Base-by-base conservation (phyloP, 2,797 vertebrate genomes). In the Rhinella marina region DNA sequence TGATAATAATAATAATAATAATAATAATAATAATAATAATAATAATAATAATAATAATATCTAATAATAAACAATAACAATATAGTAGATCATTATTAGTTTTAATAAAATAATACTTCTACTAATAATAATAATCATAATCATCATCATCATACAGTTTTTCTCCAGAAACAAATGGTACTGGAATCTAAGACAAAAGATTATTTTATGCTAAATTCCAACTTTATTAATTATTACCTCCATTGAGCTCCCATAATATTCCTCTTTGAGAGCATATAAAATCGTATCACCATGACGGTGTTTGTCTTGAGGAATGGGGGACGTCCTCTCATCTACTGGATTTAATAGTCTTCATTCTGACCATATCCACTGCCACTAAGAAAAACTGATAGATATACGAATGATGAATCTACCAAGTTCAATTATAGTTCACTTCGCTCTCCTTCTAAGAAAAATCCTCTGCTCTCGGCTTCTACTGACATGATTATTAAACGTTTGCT, bases 401-500 rank as follows among this genome's bases (percentile, higher is more conserved):
- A 86, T 89, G 79, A 86, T 86, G 81, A 82, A 86, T 86, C 83
- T 72, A 11, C 54, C 56, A 82, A 86, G 84, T 89, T 89, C 88
- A 89, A 70, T 89, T 86, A 81, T 77, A 89, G 88, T 86, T 89
- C 84, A 86, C 79, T 82, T 85, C 78, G 48, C 72, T 82, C 87
- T 82, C 88, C 88, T 89, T 89, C 88, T 89, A 86, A 89, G 84
- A 89, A 89, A 17, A 25, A 21, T 23, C 70, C 59, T 82, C 81
- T 70, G 52, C 87, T 41, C 68, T 59, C 78, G 78, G 48, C 78
- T 70, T 16, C 75, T 86, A 29, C 76, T 86, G 88, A 89, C 84
- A 89, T 82, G 78, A 86, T 86, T 89, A 89, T 86, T 86, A 89
- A 89, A 86, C 84, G 84, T 82, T 89, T 86, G 88, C 84, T 86